phyloP scores from a whole-genome alignment of 2,113 vertebrate genomes.

The Halcyon malimbica region DNA sequence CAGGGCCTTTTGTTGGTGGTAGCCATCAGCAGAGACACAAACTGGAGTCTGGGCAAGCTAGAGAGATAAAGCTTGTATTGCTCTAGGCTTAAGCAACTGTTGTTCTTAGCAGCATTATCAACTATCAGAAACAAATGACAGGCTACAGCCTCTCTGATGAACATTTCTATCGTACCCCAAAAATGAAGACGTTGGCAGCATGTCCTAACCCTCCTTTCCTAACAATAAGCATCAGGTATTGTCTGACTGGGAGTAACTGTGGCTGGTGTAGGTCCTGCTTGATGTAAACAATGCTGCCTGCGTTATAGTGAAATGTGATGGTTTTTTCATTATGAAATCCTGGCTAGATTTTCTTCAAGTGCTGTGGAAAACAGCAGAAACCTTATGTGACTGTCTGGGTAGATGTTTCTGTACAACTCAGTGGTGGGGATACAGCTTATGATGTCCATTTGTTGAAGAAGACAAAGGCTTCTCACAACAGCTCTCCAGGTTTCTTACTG shows the following conservation, averaged over 20 bases:
- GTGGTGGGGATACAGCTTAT: no score
- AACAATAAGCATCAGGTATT: neutral
- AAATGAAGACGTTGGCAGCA: neutral
- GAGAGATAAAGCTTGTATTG: neutral
- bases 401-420: neutral
- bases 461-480: neutral
- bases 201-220: neutral
- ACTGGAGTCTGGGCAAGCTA: neutral
- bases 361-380: neutral
- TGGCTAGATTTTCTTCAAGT: neutral
- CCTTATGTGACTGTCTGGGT: neutral
- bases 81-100: neutral
- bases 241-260: neutral
- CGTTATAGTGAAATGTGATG: neutral
- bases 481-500: neutral
- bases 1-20: neutral
- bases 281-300: neutral
- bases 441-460: neutral
- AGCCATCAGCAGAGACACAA: neutral
- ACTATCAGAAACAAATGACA: no score
- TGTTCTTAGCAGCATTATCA: neutral
- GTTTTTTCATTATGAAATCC: neutral
- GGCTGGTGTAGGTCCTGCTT: neutral
- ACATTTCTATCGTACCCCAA: no score
- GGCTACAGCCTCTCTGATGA: neutral